A percentile compares a stretch with the other conserved stretches of the same genome.
These are phyloP conservation scores for Zaprionus inermis DNA, from an alignment of 1,140 invertebrate genomes.

Conservation along the genomic window DNA sequence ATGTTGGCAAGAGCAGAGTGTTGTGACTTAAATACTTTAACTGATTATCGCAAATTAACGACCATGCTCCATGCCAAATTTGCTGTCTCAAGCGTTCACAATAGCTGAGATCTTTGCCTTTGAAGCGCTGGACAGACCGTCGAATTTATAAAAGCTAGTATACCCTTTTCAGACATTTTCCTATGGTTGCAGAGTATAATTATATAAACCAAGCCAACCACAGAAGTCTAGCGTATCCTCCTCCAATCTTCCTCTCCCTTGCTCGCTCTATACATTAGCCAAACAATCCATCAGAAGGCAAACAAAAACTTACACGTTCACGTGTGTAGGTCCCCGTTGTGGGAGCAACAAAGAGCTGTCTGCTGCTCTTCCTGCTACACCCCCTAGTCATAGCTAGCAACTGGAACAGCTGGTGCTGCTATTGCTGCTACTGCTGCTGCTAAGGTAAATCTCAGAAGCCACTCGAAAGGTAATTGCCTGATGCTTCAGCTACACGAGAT, in stretches of 20 bases:
- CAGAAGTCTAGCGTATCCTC: neutral
- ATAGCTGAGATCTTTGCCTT: too few relatives aligned
- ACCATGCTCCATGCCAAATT: too few relatives aligned
- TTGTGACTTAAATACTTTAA: too few relatives aligned
- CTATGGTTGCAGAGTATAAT: too few relatives aligned
- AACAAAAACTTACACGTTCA: slow-evolving; percentile 41
- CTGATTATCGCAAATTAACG: too few relatives aligned
- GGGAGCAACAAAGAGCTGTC: neutral
- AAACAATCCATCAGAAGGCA: slow-evolving; percentile 57
- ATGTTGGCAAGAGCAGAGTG: too few relatives aligned
- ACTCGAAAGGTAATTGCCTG: slow-evolving; percentile 78
- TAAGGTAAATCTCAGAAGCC: slow-evolving; percentile 64
- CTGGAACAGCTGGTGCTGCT: neutral
- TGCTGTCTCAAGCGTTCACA: too few relatives aligned
- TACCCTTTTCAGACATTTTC: too few relatives aligned
- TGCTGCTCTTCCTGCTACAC: neutral
- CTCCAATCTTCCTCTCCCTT: neutral
- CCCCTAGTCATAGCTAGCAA: neutral
- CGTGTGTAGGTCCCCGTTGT: slow-evolving; percentile 20
- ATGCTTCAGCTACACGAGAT: slow-evolving; percentile 69
- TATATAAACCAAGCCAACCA: neutral
- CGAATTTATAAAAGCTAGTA: too few relatives aligned
- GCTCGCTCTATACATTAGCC: slow-evolving; percentile 24
- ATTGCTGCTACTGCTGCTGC: neutral
- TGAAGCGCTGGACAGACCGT: too few relatives aligned